Percentiles rank a stretch among this genome's conserved stretches.
phyloP scores from a whole-genome alignment of 2,113 vertebrate species.

The Callionymus lyra region DNA sequence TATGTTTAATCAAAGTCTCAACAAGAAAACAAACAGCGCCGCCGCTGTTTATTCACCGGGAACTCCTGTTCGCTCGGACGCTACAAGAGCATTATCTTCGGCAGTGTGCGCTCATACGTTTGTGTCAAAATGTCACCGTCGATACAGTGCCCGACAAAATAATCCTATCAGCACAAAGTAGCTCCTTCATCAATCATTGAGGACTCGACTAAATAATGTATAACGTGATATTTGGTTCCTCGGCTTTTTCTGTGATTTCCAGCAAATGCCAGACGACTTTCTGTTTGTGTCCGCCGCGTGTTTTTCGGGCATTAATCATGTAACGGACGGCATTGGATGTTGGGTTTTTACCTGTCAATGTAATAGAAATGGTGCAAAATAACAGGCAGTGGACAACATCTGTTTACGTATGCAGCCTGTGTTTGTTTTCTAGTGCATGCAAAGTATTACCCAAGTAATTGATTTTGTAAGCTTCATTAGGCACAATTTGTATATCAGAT shows the following conservation, averaged over 20 bases:
- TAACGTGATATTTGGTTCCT: constrained; percentile 13
- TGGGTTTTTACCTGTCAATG: constrained; percentile 51
- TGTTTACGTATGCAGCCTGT: constrained; percentile 63
- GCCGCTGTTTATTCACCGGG: not conserved
- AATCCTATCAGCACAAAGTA: constrained; percentile 22
- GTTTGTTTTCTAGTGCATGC: constrained; percentile 60
- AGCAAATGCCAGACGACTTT: constrained; percentile 1
- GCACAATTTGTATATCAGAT: constrained; percentile 68
- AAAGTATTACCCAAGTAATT: constrained; percentile 65
- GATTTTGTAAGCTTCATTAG: constrained; percentile 68
- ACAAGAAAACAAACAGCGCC: no score
- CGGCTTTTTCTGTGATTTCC: constrained; percentile 6
- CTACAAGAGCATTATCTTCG: constrained; percentile 18
- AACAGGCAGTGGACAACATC: constrained; percentile 60
- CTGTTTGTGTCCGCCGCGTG: constrained; percentile 16
- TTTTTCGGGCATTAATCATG: constrained; percentile 15
- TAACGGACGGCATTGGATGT: constrained; percentile 18
- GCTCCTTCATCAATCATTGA: constrained; percentile 31
- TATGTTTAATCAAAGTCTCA: constrained; percentile 17
- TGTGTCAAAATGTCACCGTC: constrained; percentile 10
- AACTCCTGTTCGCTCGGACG: no score
- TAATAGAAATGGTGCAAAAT: constrained; percentile 66
- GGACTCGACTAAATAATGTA: constrained; percentile 18
- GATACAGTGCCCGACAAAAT: constrained; percentile 23
- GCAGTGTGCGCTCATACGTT: constrained; percentile 14